Base-by-base conservation (phyloP, 2,113 vertebrate genomes). In the Chaetodon auriga region DNA sequence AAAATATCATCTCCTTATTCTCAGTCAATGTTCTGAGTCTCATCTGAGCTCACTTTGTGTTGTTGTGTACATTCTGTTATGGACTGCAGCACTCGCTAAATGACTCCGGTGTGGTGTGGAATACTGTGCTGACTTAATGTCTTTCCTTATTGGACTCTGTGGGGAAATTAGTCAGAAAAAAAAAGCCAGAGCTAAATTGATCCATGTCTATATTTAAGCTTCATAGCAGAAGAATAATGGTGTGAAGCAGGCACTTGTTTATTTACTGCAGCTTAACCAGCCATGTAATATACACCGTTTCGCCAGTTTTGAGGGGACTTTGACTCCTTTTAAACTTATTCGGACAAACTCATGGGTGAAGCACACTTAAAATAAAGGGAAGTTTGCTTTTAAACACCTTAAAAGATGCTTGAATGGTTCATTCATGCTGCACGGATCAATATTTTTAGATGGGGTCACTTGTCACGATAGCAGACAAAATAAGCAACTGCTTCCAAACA, bases 161-260 rank as follows among this genome's bases (percentile, higher is more conserved):
- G 58, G 79, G 64, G 80, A 84, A 89, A 91, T 87, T 86, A 81
- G 69, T 72, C 68, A 53, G 48, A 25, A 46, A 78, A 46, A 78
- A 69, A 54, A 68, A 23, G 43, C 63, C 75, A 70, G 69, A 21
- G 70, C 80, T 64, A 85, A 83, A 88, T 43, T 86, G 86, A 88
- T 68, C 64, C 23, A 8, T 76, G 85, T 90, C 83, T 87, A 80
- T 72, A 89, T 90, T 80, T 84, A 88, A 83, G 70, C 85, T 53
- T 82, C 64, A 66, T 76, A 79, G 80, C 81, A 81, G 68, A 81
- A 46, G 62, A 66, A 66, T 65, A 82, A 86, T 78, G 68, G 71
- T 74, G 68, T 78, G 75, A 75, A 45, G 49, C 80, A 66, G 84
- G 72, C 46, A 0, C 63, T 82, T 81, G 68, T 90, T 86, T 84